Percentiles rank a stretch among this genome's conserved stretches.
Evolutionary conservation across 1,140 invertebrate genomes (phyloP).

Genomic region (Ditylenchus dipsaci): DNA sequence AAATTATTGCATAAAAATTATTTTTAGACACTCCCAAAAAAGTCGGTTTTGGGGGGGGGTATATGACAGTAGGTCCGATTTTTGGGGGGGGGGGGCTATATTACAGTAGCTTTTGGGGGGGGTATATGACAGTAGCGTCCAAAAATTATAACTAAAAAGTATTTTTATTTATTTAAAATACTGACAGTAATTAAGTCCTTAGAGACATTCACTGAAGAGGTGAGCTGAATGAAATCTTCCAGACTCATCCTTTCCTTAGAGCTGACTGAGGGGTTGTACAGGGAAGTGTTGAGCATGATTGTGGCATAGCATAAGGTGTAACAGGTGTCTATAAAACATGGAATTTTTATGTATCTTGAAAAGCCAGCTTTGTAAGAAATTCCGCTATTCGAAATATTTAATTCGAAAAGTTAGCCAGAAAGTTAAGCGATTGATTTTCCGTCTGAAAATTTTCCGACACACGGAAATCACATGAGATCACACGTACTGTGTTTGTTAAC

Average conservation of each 20-base stretch:
- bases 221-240: conserved; percentile 96
- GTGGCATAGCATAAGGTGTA: conserved; percentile 97
- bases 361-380: background rate
- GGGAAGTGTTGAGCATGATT: conserved; percentile 97
- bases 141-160: background rate
- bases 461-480: no score
- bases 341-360: background rate
- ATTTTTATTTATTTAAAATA: conserved; percentile 64
- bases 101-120: no score
- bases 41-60: no score
- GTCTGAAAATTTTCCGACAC: no score
- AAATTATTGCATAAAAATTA: no score
- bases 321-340: conserved; percentile 73
- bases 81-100: no score
- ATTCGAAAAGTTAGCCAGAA: no score
- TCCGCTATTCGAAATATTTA: no score
- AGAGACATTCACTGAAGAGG: conserved; percentile 92
- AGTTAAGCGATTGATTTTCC: no score
- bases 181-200: conserved; percentile 85
- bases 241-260: conserved; percentile 87
- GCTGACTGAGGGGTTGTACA: conserved; percentile 91
- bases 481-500: no score
- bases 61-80: no score
- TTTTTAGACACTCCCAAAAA: no score
- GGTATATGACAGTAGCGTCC: conserved; percentile 76